Conservation (phyloP, 2,888 invertebrate species). For the Ochropleura plecta region DNA sequence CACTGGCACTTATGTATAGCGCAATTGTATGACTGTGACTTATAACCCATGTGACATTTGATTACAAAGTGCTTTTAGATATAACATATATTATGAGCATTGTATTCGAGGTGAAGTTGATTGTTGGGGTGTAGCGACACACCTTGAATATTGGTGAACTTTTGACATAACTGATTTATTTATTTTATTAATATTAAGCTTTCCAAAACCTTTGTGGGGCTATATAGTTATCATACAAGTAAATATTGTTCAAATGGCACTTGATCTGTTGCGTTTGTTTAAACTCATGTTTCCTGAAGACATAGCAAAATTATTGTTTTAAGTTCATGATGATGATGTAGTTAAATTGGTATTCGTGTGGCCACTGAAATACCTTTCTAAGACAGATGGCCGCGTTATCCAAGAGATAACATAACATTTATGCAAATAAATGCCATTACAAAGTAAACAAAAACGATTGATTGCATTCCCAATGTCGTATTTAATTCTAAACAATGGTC, state of each 20-base stretch:
- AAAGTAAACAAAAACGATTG: constrained; percentile 64
- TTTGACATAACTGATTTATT: constrained; percentile 16
- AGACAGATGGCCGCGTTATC: constrained; percentile 44
- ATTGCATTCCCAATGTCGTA: constrained; percentile 59
- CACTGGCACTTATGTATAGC: constrained; percentile 44
- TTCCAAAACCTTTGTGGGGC: too few species aligned
- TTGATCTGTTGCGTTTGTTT: too few species aligned
- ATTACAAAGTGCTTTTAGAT: constrained; percentile 36
- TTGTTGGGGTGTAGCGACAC: constrained; percentile 8
- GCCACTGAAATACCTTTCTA: constrained; percentile 52
- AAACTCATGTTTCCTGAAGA: not conserved
- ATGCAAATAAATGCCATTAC: constrained; percentile 66
- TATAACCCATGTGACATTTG: constrained; percentile 60
- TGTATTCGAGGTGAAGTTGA: constrained; percentile 40
- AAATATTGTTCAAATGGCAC: too few species aligned
- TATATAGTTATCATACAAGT: too few species aligned
- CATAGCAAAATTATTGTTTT: not conserved
- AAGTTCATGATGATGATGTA: not conserved
- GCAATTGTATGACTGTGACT: constrained; percentile 50
- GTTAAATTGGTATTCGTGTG: constrained; percentile 19
- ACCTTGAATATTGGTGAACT: constrained; percentile 42
- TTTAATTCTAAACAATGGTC: constrained; percentile 67
- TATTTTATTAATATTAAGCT: constrained; percentile 18
- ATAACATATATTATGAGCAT: constrained; percentile 23
- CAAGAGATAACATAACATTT: constrained; percentile 59